phyloP scores from a whole-genome alignment of 2,113 vertebrate species.

The Takifugu flavidus region DNA sequence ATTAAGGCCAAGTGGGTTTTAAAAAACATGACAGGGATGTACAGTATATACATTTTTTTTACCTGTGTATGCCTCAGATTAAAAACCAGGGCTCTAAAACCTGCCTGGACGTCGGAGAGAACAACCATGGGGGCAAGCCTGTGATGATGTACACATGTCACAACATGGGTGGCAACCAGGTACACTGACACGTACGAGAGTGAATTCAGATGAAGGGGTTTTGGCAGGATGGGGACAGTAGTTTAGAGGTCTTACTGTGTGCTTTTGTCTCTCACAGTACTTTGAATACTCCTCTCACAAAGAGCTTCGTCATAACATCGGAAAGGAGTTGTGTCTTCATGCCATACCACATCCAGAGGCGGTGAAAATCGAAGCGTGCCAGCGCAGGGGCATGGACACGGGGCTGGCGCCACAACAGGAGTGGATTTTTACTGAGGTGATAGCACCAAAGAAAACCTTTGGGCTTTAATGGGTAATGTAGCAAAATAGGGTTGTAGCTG shows the following conservation, averaged over 20 bases:
- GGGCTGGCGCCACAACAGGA: constrained; percentile 76
- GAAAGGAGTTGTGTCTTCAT: constrained; percentile 88
- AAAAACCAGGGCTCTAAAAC: constrained; percentile 78
- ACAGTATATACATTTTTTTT: background rate
- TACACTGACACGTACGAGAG: constrained; percentile 44
- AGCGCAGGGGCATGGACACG: constrained; percentile 77
- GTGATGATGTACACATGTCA: constrained; percentile 93
- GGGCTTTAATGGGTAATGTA: too few relatives aligned
- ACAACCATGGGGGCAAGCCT: constrained; percentile 84
- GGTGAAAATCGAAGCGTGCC: constrained; percentile 78
- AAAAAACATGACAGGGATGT: background rate
- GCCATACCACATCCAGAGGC: constrained; percentile 22
- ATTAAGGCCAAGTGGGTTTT: background rate
- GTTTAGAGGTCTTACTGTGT: constrained; percentile 8
- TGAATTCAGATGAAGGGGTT: background rate
- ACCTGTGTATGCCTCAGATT: constrained; percentile 72
- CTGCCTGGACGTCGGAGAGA: constrained; percentile 90
- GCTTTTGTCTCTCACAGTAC: constrained; percentile 77
- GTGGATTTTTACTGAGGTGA: constrained; percentile 86
- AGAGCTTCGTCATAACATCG: constrained; percentile 92
- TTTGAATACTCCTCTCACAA: constrained; percentile 87
- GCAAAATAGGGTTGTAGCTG: too few relatives aligned
- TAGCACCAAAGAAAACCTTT: constrained; percentile 7
- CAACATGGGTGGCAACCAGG: constrained; percentile 97
- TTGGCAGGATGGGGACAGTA: background rate